These are phyloP conservation scores for Myotis vivesi DNA, from an alignment of 2,797 vertebrate species.

Conservation along the genomic window DNA sequence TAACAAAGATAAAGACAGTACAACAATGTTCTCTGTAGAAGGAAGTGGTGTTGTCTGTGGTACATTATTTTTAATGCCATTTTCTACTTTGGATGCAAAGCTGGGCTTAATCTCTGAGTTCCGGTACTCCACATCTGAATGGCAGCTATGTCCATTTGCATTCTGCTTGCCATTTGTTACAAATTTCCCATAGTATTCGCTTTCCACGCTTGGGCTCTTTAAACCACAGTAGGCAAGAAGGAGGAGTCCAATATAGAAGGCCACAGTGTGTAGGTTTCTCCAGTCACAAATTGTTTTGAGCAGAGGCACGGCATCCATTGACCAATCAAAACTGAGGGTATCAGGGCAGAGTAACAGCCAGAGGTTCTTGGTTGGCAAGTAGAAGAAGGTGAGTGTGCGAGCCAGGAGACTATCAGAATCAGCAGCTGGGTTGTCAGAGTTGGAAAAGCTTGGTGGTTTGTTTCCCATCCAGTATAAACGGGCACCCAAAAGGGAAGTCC, in stretches of 20 bases:
- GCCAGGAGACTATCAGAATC: conserved; percentile 92
- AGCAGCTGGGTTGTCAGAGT: conserved; percentile 98
- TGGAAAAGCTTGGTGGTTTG: conserved; percentile 98
- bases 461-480: conserved; percentile 99
- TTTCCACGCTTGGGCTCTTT: conserved; percentile 82
- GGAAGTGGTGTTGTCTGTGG: conserved; percentile 89
- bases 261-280: conserved; percentile 92
- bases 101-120: conserved; percentile 85
- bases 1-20: conserved; percentile 94
- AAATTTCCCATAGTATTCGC: conserved; percentile 90
- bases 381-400: conserved; percentile 93
- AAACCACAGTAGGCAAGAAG: conserved; percentile 90
- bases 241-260: conserved; percentile 91
- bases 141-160: conserved; percentile 94
- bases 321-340: conserved; percentile 98
- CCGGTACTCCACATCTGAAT: conserved; percentile 86
- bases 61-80: conserved; percentile 90
- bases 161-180: conserved; percentile 92
- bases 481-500: conserved; percentile 89
- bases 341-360: conserved; percentile 97
- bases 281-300: conserved; percentile 90
- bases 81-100: conserved; percentile 87
- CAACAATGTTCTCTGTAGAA: conserved; percentile 93
- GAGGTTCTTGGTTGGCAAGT: conserved; percentile 94
- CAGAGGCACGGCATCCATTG: conserved; percentile 98